Evolutionary conservation across 2,113 vertebrate species (phyloP).

Genomic region (Cololabis saira): DNA sequence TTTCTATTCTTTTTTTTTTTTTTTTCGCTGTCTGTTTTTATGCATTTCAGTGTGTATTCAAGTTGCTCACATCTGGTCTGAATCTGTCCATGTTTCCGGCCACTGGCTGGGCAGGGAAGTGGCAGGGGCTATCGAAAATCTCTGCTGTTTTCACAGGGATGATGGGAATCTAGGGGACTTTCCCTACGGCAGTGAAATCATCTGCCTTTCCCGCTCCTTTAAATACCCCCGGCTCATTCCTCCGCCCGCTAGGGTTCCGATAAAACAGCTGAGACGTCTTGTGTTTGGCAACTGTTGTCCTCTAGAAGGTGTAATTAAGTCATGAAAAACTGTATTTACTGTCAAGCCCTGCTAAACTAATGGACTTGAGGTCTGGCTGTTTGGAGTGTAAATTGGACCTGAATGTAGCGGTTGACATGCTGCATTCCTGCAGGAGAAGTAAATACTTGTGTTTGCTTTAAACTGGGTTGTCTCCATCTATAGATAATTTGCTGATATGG

Average conservation of each 20-base stretch:
- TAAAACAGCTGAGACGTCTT: constrained; percentile 79
- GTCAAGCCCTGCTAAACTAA: constrained; percentile 66
- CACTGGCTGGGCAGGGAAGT: constrained; percentile 80
- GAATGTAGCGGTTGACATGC: constrained; percentile 57
- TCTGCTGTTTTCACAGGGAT: constrained; percentile 80
- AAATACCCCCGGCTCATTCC: constrained; percentile 71
- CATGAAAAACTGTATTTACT: constrained; percentile 73
- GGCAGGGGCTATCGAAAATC: constrained; percentile 82
- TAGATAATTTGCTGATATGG: too few species aligned
- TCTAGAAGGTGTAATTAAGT: constrained; percentile 76
- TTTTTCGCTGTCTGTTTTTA: constrained; percentile 10
- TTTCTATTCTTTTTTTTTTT: constrained; percentile 39
- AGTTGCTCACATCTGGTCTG: constrained; percentile 80
- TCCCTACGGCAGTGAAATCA: constrained; percentile 81
- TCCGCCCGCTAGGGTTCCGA: constrained; percentile 71
- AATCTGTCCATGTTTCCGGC: constrained; percentile 82
- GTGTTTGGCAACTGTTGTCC: constrained; percentile 74
- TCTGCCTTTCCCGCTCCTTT: constrained; percentile 75
- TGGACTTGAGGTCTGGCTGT: constrained; percentile 68
- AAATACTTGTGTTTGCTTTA: not conserved
- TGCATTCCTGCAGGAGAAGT: constrained; percentile 45
- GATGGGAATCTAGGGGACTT: constrained; percentile 83
- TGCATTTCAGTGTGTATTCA: constrained; percentile 25
- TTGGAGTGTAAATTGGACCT: constrained; percentile 67
- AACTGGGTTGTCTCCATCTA: too few species aligned